Evolutionary conservation across 2,113 vertebrate genomes (phyloP), one percentile per base, ranked within the genome.

Genomic region (Corythoichthys haematopterus): DNA sequence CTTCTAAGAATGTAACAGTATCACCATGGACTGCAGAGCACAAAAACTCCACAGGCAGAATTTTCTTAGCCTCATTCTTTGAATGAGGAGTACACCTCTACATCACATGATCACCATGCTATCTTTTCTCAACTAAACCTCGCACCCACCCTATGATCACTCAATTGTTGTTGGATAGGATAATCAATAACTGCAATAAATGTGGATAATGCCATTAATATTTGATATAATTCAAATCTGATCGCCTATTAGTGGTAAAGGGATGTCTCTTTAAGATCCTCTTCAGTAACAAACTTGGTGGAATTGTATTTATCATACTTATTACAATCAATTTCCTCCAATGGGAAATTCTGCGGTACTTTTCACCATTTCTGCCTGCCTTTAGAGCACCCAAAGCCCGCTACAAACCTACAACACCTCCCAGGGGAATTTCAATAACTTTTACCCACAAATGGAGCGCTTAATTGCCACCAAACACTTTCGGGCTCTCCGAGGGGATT

Each of bases 1-100:
- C 73, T 84, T 71, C 81, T 62, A 12, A 75, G 81, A 85, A 85
- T 77, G 82, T 73, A 84, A 86, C 75, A 6, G 3, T 79, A 86
- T 79, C 78, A 80, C 73, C 67, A 68, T 15, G 65, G 55, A 15
- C 60, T 64, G 76, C 78, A 66, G 51, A 83, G 65, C 15, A 52
- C 37, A 48, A 51, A 38, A 40, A 68, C 69, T 48, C 63, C 59
- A 65, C 77, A 48, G n/a, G 13, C 20, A 65, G 52, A 51, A 50
- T 59, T 74, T 50, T 63, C 65, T 59, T 50, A 58, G 15, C 55
- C 33, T 36, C 55, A 36, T 57, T 57, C 35, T 33, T 57, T 12
- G 55, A 33, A 15, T 36, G 53, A 35, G 3, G 12, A 57, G 6
- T 55, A 33, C 28, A 55, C 9, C 20, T 55, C 52, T 5, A 4